Percentiles rank a stretch among this genome's conserved stretches.
These are phyloP conservation scores for Bujurquina vittata DNA, from an alignment of 2,113 vertebrate genomes.

Conservation along the genomic window DNA sequence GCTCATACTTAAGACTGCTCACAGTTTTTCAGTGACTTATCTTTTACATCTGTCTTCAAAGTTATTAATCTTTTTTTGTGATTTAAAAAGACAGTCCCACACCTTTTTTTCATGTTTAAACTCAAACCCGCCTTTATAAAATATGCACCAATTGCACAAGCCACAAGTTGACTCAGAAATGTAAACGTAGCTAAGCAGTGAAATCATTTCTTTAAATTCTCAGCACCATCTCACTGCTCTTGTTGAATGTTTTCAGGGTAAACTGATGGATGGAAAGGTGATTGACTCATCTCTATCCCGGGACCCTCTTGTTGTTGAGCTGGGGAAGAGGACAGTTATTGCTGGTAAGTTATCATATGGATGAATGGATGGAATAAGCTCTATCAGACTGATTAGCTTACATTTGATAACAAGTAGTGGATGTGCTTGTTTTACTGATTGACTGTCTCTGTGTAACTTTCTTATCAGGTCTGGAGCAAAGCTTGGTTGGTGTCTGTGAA, in stretches of 20 bases:
- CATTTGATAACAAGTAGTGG: background rate
- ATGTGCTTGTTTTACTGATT: constrained; percentile 19
- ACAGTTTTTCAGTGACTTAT: background rate
- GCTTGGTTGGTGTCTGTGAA: constrained; percentile 92
- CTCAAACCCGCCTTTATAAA: background rate
- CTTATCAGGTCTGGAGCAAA: constrained; percentile 90
- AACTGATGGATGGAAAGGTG: constrained; percentile 88
- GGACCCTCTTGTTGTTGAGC: constrained; percentile 91
- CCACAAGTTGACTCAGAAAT: background rate
- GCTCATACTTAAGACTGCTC: background rate
- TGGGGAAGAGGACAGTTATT: constrained; percentile 95
- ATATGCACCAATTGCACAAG: background rate
- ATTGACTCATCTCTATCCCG: constrained; percentile 91
- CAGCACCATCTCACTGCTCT: background rate
- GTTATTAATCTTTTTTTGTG: background rate
- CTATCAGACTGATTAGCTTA: background rate
- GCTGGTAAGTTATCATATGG: constrained; percentile 77
- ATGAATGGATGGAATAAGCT: background rate
- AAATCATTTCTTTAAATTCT: background rate
- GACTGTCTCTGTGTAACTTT: constrained; percentile 15
- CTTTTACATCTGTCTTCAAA: background rate
- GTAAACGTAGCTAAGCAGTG: background rate
- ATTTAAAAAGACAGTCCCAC: background rate
- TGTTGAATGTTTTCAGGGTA: constrained; percentile 81
- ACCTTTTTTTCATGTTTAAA: background rate